Evolutionary conservation across 2,888 invertebrate species (phyloP), one percentile per base, ranked within the genome.

Genomic region (Eulithis testata): DNA sequence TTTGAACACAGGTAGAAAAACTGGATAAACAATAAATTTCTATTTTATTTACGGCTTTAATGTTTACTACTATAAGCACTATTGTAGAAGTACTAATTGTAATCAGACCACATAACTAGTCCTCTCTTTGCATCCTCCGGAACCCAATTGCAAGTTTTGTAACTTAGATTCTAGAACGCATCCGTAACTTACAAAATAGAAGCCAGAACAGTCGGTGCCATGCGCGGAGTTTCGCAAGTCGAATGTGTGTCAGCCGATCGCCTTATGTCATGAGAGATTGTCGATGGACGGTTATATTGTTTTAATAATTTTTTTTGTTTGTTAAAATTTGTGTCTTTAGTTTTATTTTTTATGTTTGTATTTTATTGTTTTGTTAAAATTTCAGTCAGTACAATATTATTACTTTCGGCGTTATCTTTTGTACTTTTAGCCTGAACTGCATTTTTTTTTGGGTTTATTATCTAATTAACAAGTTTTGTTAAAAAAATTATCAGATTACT

Each of bases 221-320:
- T 78, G 76, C 77, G 78, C 82, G 79, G 78, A 69, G 73, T 89
- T 83, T 83, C 86, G 88, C 83, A 89, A 89, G 55, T 55, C 62
- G 80, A 79, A 88, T 88, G 85, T 89, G 78, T 89, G 90, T 90
- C 89, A 89, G 79, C 37, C 14, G 37, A 52, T 79, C 80, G 81
- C 74, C 83, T 79, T 84, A 81, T 82, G 84, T 84, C 82, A 81
- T 77, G 82, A 75, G 81, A 83, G 83, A 85, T 83, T 80, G 80
- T 79, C 64, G 69, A 61, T 65, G 55, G 44, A 59, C 47, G 59
- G 53, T 66, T 44, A 70, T 60, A 62, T 64, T 73, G 75, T 68
- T 74, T 76, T 74, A 76, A n/a, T n/a, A n/a, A n/a, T n/a, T n/a
- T n/a, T 7, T 52, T 57, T 55, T 44, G 50, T 55, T 40, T 9